phyloP scores from a whole-genome alignment of 1,140 invertebrate genomes.

The Rhopalosiphum padi region DNA sequence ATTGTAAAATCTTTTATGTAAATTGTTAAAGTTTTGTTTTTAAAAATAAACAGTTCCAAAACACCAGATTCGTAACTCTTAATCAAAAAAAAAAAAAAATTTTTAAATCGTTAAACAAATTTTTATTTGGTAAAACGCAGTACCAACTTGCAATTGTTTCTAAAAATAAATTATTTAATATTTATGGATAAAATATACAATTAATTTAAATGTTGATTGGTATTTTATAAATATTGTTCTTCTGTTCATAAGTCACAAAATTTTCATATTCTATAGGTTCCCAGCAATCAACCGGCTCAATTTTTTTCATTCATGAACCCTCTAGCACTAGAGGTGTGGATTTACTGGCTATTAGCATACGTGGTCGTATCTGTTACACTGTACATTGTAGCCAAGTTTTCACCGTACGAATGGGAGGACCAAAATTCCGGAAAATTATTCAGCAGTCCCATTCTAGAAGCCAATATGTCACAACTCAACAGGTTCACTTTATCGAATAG shows the following conservation, averaged over 20 bases:
- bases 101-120: neutral
- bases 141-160: neutral
- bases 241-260: neutral
- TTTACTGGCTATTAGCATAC: slow-evolving; percentile 80
- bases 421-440: slow-evolving; percentile 71
- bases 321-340: slow-evolving; percentile 83
- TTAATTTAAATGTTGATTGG: neutral
- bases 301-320: slow-evolving; percentile 90
- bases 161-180: neutral
- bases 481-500: slow-evolving; percentile 67
- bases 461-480: slow-evolving; percentile 67
- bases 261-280: slow-evolving; percentile 65
- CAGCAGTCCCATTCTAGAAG: slow-evolving; percentile 75
- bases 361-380: slow-evolving; percentile 81
- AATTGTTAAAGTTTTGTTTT: neutral
- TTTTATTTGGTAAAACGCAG: neutral
- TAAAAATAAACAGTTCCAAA: neutral
- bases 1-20: neutral
- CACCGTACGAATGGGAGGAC: slow-evolving; percentile 71
- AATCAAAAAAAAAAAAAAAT: neutral
- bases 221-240: neutral
- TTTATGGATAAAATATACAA: neutral
- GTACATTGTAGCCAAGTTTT: slow-evolving; percentile 76
- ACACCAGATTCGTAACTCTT: neutral
- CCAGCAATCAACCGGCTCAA: slow-evolving; percentile 75